Evolutionary conservation across 2,113 vertebrate genomes (phyloP), one percentile per base, ranked within the genome.

Genomic region (Mesoclemmys tuberculata): DNA sequence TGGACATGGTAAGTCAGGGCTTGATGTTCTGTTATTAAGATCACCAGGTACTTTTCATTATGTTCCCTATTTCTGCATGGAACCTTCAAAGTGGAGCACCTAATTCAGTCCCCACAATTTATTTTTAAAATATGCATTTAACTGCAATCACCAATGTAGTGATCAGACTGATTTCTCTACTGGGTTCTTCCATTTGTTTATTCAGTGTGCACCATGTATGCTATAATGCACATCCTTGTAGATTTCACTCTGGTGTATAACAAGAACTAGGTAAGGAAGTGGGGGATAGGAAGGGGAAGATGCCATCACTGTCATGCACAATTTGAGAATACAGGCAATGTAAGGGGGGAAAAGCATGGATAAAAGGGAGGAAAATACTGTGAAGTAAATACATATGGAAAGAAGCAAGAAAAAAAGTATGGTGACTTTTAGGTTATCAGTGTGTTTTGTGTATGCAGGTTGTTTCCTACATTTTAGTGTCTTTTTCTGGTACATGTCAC

Each of bases 181-280:
- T n/a, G 14, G 16, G n/a, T 31, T 71, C 64, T 71, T 71, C n/a
- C n/a, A 71, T 38, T 38, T 8, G 31, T 71, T n/a, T 38, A 71
- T 71, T 71, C n/a, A 38, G 29, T 31, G 5, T 71, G 68, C 21
- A 16, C 18, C 68, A n/a, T 35, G 10, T n/a, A 1, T 10, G 56
- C 1, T 21, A 0, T 5, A 0, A 0, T 2, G 2, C n/a, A 21
- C 0, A 0, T 58, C 78, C 48, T 3, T 0, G 0, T 5, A 7
- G 5, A 5, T 24, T 79, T 71, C 77, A 13, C 10, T 27, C 24
- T 3, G 6, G 1, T 2, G 48, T 21, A 3, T n/a, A 26, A 11
- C 0, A 0, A 2, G 35, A 87, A 91, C 31, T 0, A 1, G 0
- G 0, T 80, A 3, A 4, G 10, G 27, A 79, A 88, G 38, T 52